A percentile compares a stretch with the other conserved stretches of the same genome.
Conservation (phyloP, 2,797 vertebrate species). For the Diglossa cyanea region DNA sequence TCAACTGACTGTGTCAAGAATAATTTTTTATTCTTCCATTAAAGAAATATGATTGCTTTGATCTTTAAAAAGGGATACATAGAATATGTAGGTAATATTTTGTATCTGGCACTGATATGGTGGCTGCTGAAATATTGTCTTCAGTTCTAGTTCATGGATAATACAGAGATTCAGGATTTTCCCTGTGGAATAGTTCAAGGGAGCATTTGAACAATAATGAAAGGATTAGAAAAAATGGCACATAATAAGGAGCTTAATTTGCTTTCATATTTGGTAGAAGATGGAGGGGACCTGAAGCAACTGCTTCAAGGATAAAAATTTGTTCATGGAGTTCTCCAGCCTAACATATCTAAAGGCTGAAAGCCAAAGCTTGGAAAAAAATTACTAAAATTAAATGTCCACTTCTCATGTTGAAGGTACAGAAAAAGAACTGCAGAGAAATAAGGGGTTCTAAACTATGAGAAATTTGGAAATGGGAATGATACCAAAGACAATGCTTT, state of each 20-base stretch:
- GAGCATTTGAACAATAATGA: background rate
- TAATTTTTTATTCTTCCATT: conserved; percentile 12
- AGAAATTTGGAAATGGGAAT: background rate
- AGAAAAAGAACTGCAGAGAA: background rate
- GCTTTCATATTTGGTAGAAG: background rate
- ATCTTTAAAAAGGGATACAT: background rate
- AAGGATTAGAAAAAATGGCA: background rate
- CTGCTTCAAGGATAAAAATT: background rate
- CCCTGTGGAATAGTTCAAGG: background rate
- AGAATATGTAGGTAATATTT: background rate
- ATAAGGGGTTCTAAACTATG: background rate
- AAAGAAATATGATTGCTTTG: conserved; percentile 42
- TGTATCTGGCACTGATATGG: conserved; percentile 1
- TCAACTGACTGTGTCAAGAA: background rate
- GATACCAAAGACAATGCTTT: background rate
- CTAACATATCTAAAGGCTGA: background rate
- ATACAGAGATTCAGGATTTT: conserved; percentile 16
- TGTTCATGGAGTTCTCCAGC: background rate
- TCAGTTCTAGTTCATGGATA: conserved; percentile 35
- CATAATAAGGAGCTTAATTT: background rate
- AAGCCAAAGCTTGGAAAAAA: background rate
- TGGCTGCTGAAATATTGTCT: background rate
- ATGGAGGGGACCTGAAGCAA: background rate
- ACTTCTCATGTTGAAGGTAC: background rate
- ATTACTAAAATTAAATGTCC: background rate